Percentiles rank a stretch among this genome's conserved stretches.
Conservation (phyloP, 2,888 invertebrate species). For the Enchytraeus crypticus region DNA sequence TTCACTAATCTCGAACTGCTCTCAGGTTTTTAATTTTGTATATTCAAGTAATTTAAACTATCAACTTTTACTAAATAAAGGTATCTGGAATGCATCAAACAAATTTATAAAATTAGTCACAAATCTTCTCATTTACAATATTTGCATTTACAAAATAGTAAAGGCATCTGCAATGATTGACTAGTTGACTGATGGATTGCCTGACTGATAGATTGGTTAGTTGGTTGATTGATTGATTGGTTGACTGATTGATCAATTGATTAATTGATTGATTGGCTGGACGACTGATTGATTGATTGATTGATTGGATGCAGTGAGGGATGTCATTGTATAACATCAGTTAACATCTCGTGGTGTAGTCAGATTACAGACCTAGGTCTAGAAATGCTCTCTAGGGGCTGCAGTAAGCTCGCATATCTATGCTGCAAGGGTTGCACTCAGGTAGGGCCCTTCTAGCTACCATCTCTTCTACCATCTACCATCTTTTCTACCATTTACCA, state of each 20-base stretch:
- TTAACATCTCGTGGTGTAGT: conserved; percentile 96
- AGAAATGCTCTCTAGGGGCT: conserved; percentile 78
- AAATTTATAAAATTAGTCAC: too few species aligned
- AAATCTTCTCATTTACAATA: neutral
- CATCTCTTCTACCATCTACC: neutral
- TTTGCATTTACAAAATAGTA: neutral
- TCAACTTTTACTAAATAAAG: neutral
- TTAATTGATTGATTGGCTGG: too few species aligned
- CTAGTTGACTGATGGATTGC: too few species aligned
- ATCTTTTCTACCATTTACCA: neutral
- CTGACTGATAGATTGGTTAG: too few species aligned
- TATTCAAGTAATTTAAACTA: neutral
- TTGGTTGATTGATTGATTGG: too few species aligned
- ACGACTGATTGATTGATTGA: too few species aligned
- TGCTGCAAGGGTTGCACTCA: conserved; percentile 52
- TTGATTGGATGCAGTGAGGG: conserved; percentile 59
- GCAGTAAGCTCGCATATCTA: conserved; percentile 63
- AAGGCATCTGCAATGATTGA: neutral
- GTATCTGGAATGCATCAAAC: too few species aligned
- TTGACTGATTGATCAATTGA: too few species aligned
- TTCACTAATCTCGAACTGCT: conserved; percentile 59
- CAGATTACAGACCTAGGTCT: conserved; percentile 77
- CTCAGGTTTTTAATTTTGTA: too few species aligned
- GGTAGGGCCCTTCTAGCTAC: conserved; percentile 32
- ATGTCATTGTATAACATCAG: conserved; percentile 75